Conservation (phyloP, 2,888 invertebrate species). For the Drosophila acutilabella region DNA sequence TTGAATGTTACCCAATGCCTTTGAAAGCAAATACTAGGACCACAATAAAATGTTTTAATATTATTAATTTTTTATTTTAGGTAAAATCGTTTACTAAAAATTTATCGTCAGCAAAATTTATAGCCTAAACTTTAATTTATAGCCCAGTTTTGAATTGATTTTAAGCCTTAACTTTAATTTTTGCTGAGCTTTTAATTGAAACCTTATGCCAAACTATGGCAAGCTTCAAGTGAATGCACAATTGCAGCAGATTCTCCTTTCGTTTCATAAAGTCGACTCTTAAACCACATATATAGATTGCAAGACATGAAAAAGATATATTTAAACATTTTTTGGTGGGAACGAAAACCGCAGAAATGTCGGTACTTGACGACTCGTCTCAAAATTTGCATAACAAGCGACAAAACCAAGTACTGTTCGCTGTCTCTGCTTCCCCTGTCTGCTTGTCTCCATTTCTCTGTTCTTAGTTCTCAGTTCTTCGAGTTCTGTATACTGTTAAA, state of each 20-base stretch:
- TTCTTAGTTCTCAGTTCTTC: neutral
- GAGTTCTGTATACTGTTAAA: slow-evolving; percentile 20
- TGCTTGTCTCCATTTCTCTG: neutral
- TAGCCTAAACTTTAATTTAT: neutral
- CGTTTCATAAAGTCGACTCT: neutral
- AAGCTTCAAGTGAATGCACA: slow-evolving; percentile 10
- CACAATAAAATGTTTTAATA: too few relatives aligned
- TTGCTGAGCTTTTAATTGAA: neutral
- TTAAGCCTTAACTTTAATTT: neutral
- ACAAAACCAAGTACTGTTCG: slow-evolving; percentile 44
- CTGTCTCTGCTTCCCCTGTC: too few relatives aligned
- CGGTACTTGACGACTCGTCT: slow-evolving; percentile 33
- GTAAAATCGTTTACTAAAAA: too few relatives aligned
- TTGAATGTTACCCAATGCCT: too few relatives aligned
- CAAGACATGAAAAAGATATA: slow-evolving; percentile 8
- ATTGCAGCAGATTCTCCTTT: slow-evolving; percentile 1
- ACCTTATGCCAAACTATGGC: neutral
- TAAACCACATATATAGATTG: neutral
- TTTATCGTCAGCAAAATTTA: neutral
- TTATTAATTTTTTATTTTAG: too few relatives aligned
- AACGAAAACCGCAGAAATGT: slow-evolving; percentile 42
- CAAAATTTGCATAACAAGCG: slow-evolving; percentile 56
- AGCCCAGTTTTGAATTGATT: too few relatives aligned
- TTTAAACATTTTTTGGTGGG: neutral
- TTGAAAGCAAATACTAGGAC: too few relatives aligned